Evolutionary conservation across 2,888 invertebrate genomes (phyloP), one percentile per base, ranked within the genome.

Genomic region (Monoplex corrugatus): DNA sequence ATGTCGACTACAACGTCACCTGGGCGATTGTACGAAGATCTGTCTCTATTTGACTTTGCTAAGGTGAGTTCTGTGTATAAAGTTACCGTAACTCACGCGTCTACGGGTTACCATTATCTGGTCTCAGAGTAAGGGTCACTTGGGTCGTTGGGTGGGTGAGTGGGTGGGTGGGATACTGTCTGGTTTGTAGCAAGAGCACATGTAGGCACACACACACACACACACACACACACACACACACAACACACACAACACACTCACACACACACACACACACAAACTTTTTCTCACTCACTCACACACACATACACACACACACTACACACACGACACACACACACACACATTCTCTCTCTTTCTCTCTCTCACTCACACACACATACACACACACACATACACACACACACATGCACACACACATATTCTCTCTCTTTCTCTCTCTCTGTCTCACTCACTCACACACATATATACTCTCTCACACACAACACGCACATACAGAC

Each of bases 51-150:
- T 50, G 84, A 84, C 84, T 84, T 84, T 38, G 45, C 57, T 6
- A 50, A 84, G 84, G 84, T 84, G 50, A 84, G 84, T 28, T 45
- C n/a, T n/a, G n/a, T n/a, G n/a, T n/a, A n/a, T n/a, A n/a, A n/a
- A n/a, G n/a, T n/a, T n/a, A n/a, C n/a, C n/a, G n/a, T n/a, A n/a
- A n/a, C n/a, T n/a, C n/a, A n/a, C n/a, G n/a, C n/a, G n/a, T n/a
- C n/a, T n/a, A n/a, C n/a, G n/a, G n/a, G n/a, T n/a, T n/a, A n/a
- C n/a, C n/a, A n/a, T n/a, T n/a, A n/a, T n/a, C n/a, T n/a, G n/a
- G n/a, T n/a, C n/a, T n/a, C n/a, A n/a, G n/a, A n/a, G n/a, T n/a
- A n/a, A n/a, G n/a, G n/a, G n/a, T n/a, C n/a, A n/a, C n/a, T n/a
- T n/a, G n/a, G n/a, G n/a, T n/a, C n/a, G n/a, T n/a, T n/a, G n/a